Conservation (phyloP, 2,113 vertebrate genomes). For the Euleptes europaea region DNA sequence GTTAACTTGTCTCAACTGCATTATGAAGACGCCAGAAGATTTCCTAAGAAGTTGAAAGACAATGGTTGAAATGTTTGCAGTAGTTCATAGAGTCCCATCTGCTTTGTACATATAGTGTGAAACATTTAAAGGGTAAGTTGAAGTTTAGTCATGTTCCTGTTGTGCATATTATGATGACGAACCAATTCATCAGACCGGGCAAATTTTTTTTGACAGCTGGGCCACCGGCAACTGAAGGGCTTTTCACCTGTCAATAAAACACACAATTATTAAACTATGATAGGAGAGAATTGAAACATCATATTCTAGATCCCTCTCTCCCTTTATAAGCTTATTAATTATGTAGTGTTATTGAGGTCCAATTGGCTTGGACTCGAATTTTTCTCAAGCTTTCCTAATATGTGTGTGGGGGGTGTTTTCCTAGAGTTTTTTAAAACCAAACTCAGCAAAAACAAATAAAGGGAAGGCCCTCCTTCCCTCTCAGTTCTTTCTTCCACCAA, state of each 20-base stretch:
- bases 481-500: too few species aligned
- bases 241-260: conserved; percentile 92
- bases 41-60: conserved; percentile 60
- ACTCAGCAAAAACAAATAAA: too few species aligned
- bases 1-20: conserved; percentile 60
- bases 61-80: conserved; percentile 59
- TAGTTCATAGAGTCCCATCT: conserved; percentile 61
- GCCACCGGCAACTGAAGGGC: conserved; percentile 97
- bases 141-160: conserved; percentile 97
- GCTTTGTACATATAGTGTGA: conserved; percentile 52
- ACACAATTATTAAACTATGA: conserved; percentile 63
- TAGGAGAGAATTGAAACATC: conserved; percentile 22
- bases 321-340: conserved; percentile 11
- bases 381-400: too few species aligned
- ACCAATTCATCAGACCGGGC: conserved; percentile 97
- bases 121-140: conserved; percentile 87
- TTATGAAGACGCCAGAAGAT: conserved; percentile 48
- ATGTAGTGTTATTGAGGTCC: neutral
- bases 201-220: conserved; percentile 99
- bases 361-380: too few species aligned
- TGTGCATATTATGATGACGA: conserved; percentile 98
- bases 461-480: too few species aligned
- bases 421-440: too few species aligned
- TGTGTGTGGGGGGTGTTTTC: too few species aligned
- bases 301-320: conserved; percentile 6